Evolutionary conservation across 2,113 vertebrate species (phyloP).

Genomic region (Meles meles): DNA sequence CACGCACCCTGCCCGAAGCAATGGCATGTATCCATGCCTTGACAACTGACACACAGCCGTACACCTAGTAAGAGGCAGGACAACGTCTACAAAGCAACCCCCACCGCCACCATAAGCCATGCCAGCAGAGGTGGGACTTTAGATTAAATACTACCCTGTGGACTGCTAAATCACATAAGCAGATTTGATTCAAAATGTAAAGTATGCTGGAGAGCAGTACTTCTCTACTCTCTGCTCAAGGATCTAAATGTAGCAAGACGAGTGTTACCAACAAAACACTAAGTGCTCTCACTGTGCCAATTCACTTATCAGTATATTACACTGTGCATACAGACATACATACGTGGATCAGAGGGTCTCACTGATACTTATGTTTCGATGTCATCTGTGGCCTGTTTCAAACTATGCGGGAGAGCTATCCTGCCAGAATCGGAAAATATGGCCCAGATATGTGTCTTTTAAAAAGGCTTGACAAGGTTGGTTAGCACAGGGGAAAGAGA

Average conservation of each 20-base stretch:
- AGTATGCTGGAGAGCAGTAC: background rate
- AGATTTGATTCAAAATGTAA: background rate
- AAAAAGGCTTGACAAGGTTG: background rate
- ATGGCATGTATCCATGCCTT: background rate
- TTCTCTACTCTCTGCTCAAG: background rate
- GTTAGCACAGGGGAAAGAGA: background rate
- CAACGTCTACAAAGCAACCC: background rate
- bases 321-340: no score
- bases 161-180: background rate
- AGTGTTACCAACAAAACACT: background rate
- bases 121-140: background rate
- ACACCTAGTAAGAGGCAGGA: background rate
- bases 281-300: background rate
- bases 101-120: background rate
- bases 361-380: background rate
- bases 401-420: background rate
- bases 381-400: background rate
- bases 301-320: background rate
- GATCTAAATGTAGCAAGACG: background rate
- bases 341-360: background rate
- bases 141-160: background rate
- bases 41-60: background rate
- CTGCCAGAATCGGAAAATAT: background rate
- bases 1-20: constrained; percentile 1
- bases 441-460: background rate